Percentiles rank a stretch among this genome's conserved stretches.
Evolutionary conservation across 1,140 invertebrate genomes (phyloP).

Genomic region (Aphelenchoides fujianensis): DNA sequence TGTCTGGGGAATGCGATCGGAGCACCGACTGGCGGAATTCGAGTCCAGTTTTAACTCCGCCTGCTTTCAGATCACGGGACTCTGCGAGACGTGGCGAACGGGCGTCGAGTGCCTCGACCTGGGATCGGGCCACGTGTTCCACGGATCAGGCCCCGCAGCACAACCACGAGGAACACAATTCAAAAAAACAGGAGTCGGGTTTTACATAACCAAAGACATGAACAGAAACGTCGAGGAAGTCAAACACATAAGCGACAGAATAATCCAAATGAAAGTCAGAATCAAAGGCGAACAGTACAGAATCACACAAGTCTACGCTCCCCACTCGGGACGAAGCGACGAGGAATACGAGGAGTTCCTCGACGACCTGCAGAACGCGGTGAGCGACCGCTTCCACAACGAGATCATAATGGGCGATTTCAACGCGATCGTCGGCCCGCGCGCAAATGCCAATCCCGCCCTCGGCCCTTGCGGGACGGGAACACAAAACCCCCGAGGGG

Average conservation of each 20-base stretch:
- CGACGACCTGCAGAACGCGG: not conserved
- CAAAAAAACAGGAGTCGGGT: not conserved
- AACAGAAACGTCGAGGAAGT: not conserved
- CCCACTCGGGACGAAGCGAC: not conserved
- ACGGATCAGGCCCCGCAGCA: no score
- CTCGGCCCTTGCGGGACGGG: not conserved
- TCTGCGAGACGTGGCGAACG: not conserved
- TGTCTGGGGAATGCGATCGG: not conserved
- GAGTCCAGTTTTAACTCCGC: not conserved
- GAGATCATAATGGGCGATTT: not conserved
- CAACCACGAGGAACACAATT: not conserved
- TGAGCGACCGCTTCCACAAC: not conserved
- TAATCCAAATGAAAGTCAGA: not conserved
- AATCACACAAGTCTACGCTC: not conserved
- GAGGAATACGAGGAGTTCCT: not conserved
- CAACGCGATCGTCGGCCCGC: not conserved
- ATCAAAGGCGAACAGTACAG: not conserved
- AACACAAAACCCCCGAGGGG: not conserved
- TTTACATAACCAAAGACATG: not conserved
- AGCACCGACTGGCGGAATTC: not conserved
- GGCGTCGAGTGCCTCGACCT: not conserved
- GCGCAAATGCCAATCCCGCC: not conserved
- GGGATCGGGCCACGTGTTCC: not conserved
- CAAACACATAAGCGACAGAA: not conserved
- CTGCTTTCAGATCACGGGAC: not conserved